A percentile compares a stretch with the other conserved stretches of the same genome.
These are phyloP conservation scores for Lithophane semibrunnea DNA, from an alignment of 2,888 invertebrate species.

Conservation along the genomic window DNA sequence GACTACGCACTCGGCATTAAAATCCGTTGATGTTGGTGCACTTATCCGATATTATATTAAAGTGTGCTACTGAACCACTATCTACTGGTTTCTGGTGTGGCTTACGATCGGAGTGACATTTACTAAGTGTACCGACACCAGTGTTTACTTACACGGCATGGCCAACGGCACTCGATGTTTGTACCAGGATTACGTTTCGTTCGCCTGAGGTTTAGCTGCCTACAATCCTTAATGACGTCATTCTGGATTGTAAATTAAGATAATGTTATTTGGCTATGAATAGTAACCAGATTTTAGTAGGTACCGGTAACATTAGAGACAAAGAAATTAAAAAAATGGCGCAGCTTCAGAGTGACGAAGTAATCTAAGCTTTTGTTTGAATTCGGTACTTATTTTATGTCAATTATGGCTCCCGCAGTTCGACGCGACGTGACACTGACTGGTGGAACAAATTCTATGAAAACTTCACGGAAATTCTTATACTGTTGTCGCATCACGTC, in stretches of 20 bases:
- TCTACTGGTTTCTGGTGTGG: slow-evolving; percentile 41
- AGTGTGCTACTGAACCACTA: slow-evolving; percentile 18
- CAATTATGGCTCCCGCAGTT: too few species aligned
- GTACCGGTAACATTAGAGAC: background rate
- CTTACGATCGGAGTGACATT: slow-evolving; percentile 59
- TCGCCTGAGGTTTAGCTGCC: slow-evolving; percentile 24
- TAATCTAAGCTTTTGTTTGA: background rate
- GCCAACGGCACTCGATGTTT: slow-evolving; percentile 25
- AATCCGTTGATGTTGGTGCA: slow-evolving; percentile 63
- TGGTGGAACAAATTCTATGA: too few species aligned
- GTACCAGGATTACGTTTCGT: slow-evolving; percentile 48
- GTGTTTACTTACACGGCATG: slow-evolving; percentile 40
- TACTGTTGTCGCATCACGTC: too few species aligned
- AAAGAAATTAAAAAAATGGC: background rate
- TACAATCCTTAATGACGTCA: slow-evolving; percentile 17
- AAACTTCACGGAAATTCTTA: too few species aligned
- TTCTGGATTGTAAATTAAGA: slow-evolving; percentile 11
- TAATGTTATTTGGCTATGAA: background rate
- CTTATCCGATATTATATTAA: slow-evolving; percentile 57
- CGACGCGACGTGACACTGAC: too few species aligned
- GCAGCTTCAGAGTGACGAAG: background rate
- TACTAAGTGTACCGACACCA: slow-evolving; percentile 53
- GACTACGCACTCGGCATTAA: slow-evolving; percentile 64
- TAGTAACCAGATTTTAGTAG: background rate
- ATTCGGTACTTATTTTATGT: background rate